Percentiles rank a stretch among this genome's conserved stretches.
Evolutionary conservation across 2,888 invertebrate species (phyloP).

Genomic region (Xestia rhomboidea): DNA sequence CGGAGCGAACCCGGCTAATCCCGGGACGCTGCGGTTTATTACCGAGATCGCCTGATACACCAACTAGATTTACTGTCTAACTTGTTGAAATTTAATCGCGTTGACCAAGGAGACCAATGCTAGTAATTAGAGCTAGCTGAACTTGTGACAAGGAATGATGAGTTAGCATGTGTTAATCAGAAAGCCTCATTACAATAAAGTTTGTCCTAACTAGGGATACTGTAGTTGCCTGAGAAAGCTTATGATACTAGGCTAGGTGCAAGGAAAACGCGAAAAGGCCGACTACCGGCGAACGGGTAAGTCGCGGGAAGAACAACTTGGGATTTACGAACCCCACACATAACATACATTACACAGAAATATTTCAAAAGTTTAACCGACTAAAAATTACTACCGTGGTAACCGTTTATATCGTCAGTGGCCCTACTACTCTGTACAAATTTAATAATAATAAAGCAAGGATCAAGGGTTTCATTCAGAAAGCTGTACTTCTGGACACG

Average conservation of each 20-base stretch:
- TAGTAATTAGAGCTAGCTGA: conserved; percentile 15
- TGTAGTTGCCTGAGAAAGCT: not conserved
- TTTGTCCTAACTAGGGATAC: not conserved
- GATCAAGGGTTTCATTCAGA: no score
- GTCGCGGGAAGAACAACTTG: no score
- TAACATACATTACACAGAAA: no score
- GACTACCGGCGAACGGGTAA: not conserved
- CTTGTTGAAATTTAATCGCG: conserved; percentile 60
- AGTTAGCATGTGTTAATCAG: not conserved
- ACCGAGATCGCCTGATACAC: conserved; percentile 69
- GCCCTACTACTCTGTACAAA: not conserved
- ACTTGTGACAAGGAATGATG: not conserved
- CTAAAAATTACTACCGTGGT: no score
- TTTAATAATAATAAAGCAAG: no score
- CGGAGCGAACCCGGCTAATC: conserved; percentile 74
- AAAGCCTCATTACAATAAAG: not conserved
- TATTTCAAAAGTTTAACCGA: no score
- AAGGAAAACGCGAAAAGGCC: not conserved
- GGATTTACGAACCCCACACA: no score
- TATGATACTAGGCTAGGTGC: not conserved
- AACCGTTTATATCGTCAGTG: no score
- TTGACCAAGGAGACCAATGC: conserved; percentile 45
- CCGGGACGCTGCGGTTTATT: conserved; percentile 75
- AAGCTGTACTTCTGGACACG: no score
- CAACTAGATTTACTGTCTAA: conserved; percentile 66